These are phyloP conservation scores for Scytalopus superciliaris DNA, from an alignment of 2,113 vertebrate genomes.

Conservation along the genomic window DNA sequence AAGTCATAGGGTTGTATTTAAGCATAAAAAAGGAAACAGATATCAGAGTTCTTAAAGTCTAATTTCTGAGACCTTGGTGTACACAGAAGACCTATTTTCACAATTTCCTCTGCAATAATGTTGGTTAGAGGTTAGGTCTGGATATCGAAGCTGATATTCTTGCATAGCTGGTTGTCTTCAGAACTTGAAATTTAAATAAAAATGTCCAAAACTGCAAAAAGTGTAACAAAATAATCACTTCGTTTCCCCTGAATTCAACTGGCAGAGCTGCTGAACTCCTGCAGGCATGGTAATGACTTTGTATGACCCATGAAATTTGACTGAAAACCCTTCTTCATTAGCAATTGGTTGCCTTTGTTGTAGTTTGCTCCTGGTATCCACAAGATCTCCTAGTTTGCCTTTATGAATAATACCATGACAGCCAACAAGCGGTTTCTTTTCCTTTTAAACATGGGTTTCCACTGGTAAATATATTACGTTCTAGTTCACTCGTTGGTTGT, in stretches of 20 bases:
- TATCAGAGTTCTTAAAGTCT: not conserved
- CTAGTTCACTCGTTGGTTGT: not conserved
- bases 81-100: not conserved
- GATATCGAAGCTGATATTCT: not conserved
- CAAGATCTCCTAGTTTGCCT: conserved; percentile 22
- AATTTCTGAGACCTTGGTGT: not conserved
- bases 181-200: not conserved
- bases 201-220: not conserved
- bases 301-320: conserved; percentile 64
- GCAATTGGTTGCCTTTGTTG: conserved; percentile 54
- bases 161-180: not conserved
- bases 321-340: conserved; percentile 59
- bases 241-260: conserved; percentile 8
- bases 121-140: not conserved
- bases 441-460: conserved; percentile 2
- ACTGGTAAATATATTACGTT: not conserved
- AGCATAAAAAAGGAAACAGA: not conserved
- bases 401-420: conserved; percentile 27
- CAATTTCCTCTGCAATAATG: not conserved
- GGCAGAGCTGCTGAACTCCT: conserved; percentile 49
- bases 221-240: conserved; percentile 18
- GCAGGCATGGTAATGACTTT: conserved; percentile 54
- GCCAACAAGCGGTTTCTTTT: conserved; percentile 21
- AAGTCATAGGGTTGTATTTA: not conserved
- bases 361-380: conserved; percentile 9